Conservation (phyloP, 2,888 invertebrate species). For the Julus scanicus region DNA sequence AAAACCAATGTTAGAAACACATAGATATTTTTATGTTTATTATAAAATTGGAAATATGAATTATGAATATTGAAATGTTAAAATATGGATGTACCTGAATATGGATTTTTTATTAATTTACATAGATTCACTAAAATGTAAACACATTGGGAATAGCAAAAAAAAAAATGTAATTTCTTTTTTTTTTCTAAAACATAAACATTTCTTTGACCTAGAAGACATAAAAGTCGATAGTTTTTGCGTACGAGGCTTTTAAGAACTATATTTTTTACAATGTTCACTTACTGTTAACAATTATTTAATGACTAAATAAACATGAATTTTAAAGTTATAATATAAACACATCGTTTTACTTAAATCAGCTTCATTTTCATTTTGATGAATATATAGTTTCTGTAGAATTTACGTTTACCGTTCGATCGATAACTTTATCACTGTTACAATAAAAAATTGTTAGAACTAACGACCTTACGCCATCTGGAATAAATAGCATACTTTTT, state of each 20-base stretch:
- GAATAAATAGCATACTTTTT: not conserved
- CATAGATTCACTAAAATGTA: not conserved
- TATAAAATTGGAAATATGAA: too few relatives aligned
- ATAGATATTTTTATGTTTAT: too few relatives aligned
- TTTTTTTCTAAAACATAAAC: not conserved
- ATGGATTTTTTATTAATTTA: not conserved
- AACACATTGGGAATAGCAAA: not conserved
- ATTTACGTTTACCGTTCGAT: not conserved
- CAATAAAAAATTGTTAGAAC: not conserved
- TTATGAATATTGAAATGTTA: too few relatives aligned
- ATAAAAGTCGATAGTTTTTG: too few relatives aligned
- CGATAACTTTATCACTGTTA: not conserved
- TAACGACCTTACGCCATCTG: not conserved
- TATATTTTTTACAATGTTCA: too few relatives aligned
- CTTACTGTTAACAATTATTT: too few relatives aligned
- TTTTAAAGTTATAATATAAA: not conserved
- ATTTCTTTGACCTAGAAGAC: too few relatives aligned
- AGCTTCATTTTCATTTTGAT: not conserved
- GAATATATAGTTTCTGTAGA: too few relatives aligned
- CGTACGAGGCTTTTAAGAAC: too few relatives aligned
- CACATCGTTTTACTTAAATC: not conserved
- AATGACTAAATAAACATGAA: too few relatives aligned
- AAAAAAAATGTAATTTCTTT: not conserved
- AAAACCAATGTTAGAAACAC: too few relatives aligned
- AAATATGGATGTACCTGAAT: not conserved